Base-by-base conservation (phyloP, 2,113 vertebrate genomes). In the Hippolais icterina region DNA sequence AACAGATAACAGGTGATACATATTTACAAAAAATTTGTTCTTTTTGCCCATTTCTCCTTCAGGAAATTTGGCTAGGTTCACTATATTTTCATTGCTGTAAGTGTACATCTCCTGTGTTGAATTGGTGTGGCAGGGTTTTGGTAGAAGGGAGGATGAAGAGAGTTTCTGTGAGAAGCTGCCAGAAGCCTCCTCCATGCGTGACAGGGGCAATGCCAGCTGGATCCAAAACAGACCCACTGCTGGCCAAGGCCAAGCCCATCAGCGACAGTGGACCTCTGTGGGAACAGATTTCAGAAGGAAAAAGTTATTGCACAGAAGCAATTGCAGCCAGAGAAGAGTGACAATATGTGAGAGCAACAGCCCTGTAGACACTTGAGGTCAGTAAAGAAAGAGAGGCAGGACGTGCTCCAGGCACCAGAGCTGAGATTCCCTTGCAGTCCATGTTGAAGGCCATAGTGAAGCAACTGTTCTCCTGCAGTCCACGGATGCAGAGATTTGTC, bases 191-290 rank as follows among this genome's bases (percentile, higher is more conserved):
- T 47, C 49, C 22, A 2, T 23, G 49, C 33, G 23, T 39, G 46
- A 44, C 39, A 27, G 13, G 16, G 21, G 25, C 31, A 61, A 5
- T 17, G 27, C 16, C 25, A 53, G 27, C 47, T 61, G 18, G 49
- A 54, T 33, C 41, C 59, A 28, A 46, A 74, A 5, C 19, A 39
- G 27, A 72, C 3, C 39, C 27, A 28, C 28, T 1, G 0, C 28
- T 47, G 49, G 28, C 33, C 41, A 47, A 54, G 33, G 57, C 22
- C 1, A 2, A 39, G 42, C 49, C 28, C 57, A 33, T 23, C 39
- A 31, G 68, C 0, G 2, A 56, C 23, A 22, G 18, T 28, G 15
- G 49, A 0, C 49, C 41, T 47, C 49, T n/a, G 15, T 8, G 59
- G 19, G 23, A 72, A 31, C 11, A 46, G 47, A 23, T 28, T 54